Evolutionary conservation across 2,888 invertebrate species (phyloP), one percentile per base, ranked within the genome.

Genomic region (Fissipunctia ypsillon): DNA sequence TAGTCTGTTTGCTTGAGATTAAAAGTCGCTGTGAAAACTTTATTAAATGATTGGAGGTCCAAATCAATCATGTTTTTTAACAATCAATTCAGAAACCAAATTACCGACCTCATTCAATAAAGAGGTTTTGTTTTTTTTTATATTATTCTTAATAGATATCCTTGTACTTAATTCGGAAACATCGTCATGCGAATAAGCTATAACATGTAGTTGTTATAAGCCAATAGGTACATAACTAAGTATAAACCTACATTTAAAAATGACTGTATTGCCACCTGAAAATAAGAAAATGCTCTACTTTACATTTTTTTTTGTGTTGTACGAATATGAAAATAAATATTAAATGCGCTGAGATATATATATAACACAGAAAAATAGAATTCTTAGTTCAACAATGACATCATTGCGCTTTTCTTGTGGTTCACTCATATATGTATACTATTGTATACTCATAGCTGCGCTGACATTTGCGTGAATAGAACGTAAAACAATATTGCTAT

Each of bases 361-460:
- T 28, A 56, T 38, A 50, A 56, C 28, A 61, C 3, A 79, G 52
- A 54, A 56, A 77, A 61, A 56, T 25, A 67, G 5, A 73, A 63
- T 63, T 52, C 66, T 45, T 66, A 25, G 54, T 56, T 52, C 38
- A 73, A 79, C 56, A 73, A 78, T 78, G 79, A 78, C 79, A 79
- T 78, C 77, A 78, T 56, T 25, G 50, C 56, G 31, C 25, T 73
- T 78, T 73, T 78, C 79, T 73, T 52, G 43, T 45, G 61, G 73
- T 73, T 50, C 28, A 22, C 43, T 50, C 38, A 72, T n/a, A n/a
- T n/a, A n/a, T n/a, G n/a, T n/a, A n/a, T n/a, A n/a, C n/a, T n/a
- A n/a, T n/a, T n/a, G n/a, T n/a, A n/a, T n/a, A 54, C 31, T 48
- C 35, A 63, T 25, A 41, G 22, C 48, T 12, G 25, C 41, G 35